A percentile compares a stretch with the other conserved stretches of the same genome.
phyloP scores from a whole-genome alignment of 1,140 invertebrate genomes.

The Trichomalopsis sarcophagae region DNA sequence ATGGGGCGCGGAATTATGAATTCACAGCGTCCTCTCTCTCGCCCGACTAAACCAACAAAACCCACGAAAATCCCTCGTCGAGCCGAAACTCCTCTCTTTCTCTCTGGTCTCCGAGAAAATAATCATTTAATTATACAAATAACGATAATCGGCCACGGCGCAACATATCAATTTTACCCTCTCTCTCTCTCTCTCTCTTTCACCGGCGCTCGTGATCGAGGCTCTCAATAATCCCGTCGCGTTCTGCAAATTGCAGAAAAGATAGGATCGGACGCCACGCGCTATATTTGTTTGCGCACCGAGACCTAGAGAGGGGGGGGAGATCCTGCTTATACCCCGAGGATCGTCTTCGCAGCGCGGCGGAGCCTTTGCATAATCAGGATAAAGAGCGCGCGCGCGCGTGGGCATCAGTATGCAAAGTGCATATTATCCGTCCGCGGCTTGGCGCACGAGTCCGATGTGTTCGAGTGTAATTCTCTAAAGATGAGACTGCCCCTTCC shows the following conservation, averaged over 20 bases:
- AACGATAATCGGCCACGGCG: conserved; percentile 36
- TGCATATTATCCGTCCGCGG: conserved; percentile 40
- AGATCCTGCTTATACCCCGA: conserved; percentile 21
- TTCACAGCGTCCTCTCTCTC: too few species aligned
- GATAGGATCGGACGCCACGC: conserved; percentile 31
- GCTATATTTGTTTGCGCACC: conserved; percentile 35
- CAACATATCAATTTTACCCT: conserved; percentile 42
- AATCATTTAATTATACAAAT: conserved; percentile 51
- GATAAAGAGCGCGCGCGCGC: conserved; percentile 37
- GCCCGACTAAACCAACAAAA: too few species aligned
- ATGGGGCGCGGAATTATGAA: too few species aligned
- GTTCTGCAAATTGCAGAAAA: conserved; percentile 47
- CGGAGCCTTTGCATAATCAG: conserved; percentile 40
- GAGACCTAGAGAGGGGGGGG: background rate
- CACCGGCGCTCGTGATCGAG: conserved; percentile 1
- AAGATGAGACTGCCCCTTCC: conserved; percentile 27
- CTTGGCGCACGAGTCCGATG: background rate
- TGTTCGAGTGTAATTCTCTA: conserved; percentile 35
- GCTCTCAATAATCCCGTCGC: conserved; percentile 28
- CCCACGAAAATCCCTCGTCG: too few species aligned
- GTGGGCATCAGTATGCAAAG: conserved; percentile 46
- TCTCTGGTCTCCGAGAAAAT: background rate
- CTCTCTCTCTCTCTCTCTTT: background rate
- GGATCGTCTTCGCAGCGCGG: conserved; percentile 15
- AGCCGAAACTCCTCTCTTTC: background rate